Base-by-base conservation (phyloP, 2,888 invertebrate genomes). In the Diaprepes abbreviatus region DNA sequence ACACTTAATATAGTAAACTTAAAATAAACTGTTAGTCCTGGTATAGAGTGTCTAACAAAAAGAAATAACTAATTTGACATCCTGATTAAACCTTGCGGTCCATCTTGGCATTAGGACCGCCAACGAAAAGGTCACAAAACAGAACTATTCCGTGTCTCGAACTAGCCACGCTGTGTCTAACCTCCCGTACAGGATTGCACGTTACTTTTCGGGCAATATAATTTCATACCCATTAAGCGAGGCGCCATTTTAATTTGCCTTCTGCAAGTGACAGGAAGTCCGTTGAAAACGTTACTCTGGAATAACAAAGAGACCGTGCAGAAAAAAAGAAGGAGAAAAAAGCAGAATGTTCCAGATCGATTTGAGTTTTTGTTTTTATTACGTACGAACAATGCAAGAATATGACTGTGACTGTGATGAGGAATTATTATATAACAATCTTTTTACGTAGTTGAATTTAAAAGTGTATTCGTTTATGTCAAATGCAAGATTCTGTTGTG, bases 181-280 rank as follows among this genome's bases (percentile, higher is more conserved):
- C 70, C 50, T 66, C 38, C 70, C 70, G 62, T 55, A 50, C 14
- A 55, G 36, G 66, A 71, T 63, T 66, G 63, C 66, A 24, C 52
- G 54, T 66, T 62, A 69, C 72, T 66, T 72, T 72, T 72, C 72
- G 72, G 69, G 52, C 69, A 52, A 72, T 72, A 72, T 72, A 72
- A 72, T 72, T 72, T 72, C 59, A 72, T 69, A 65, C 62, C 57
- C 69, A 72, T 72, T 72, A 72, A 69, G 31, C 55, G 17, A 66
- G 72, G 58, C 68, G 72, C 72, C 72, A 69, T 72, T 72, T 72
- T 72, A 72, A 72, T 72, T 69, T 68, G 67, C 67, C 69, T 65
- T 33, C 72, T 72, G 69, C 65, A 58, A 65, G 72, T 72, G 72
- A 72, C 72, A 66, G 69, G 72, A 72, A 72, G 69, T 57, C 59